These are phyloP conservation scores for Lycopodina hypogea DNA, from an alignment of 37 sponge, comb jelly and placozoan species.

Conservation along the genomic window DNA sequence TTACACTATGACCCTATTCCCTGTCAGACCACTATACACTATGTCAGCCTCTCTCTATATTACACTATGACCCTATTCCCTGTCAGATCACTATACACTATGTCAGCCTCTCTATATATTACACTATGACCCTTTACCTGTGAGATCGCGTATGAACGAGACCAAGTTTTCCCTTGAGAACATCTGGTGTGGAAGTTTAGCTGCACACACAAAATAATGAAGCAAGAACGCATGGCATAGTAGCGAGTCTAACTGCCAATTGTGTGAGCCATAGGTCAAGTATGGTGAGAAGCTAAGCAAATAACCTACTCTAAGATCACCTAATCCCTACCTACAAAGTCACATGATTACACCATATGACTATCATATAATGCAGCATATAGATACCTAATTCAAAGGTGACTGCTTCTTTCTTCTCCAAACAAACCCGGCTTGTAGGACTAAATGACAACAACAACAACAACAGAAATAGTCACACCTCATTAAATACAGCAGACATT, in stretches of 20 bases:
- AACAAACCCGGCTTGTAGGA: conserved; percentile 26
- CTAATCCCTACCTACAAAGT: not conserved
- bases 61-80: too few species aligned
- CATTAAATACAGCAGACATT: not conserved
- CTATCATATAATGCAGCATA: not conserved
- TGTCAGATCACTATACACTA: too few species aligned
- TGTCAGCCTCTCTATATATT: too few species aligned
- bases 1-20: too few species aligned
- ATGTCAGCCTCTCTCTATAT: too few species aligned
- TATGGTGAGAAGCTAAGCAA: not conserved
- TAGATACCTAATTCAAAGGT: not conserved
- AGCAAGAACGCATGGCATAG: too few species aligned
- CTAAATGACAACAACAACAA: conserved; percentile 7
- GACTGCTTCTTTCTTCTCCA: conserved; percentile 14
- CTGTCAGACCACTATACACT: too few species aligned
- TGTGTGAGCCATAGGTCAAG: not conserved
- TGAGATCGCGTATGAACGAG: conserved; percentile 32
- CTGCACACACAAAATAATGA: conserved; percentile 5
- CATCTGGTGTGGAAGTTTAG: conserved; percentile 32
- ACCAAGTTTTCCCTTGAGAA: conserved; percentile 39
- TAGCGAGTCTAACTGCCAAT: conserved; percentile 11
- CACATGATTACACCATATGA: not conserved
- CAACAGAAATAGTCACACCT: not conserved
- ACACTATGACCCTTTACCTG: conserved; percentile 20
- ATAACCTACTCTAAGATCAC: too few species aligned